Evolutionary conservation across 1,140 invertebrate species (phyloP), one percentile per base, ranked within the genome.

Genomic region (Ips nitidus): DNA sequence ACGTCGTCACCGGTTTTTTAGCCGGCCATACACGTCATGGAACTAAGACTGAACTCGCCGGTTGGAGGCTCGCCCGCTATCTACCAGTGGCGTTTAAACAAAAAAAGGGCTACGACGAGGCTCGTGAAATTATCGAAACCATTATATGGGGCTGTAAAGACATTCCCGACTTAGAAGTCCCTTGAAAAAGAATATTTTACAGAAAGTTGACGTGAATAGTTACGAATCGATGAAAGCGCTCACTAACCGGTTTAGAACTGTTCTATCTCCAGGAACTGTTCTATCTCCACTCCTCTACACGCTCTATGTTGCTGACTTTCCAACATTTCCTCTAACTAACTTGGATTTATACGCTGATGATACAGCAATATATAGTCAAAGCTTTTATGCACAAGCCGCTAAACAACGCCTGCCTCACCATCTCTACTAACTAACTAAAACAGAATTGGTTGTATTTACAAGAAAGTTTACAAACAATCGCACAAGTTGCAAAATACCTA

Each of bases 141-240:
- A 70, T 70, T 37, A 52, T 59, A 3, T 70, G 69, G 69, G 69
- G 69, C 40, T 70, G 69, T 47, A 58, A 61, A 47, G 69, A 70
- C 52, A 70, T 70, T 42, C 69, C 69, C 8, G 69, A 70, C 45
- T 52, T 70, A 6, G 59, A 55, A 8, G 63, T 70, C 5, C 69
- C 69, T 52, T 70, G 47, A 70, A 70, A 52, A 58, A 39, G 45
- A 70, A 70, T 45, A 70, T 70, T 47, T 36, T 70, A 36, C 45
- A 65, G 42, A 47, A 70, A 53, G 69, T 70, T 5, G 69, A 70
- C 39, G 53, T 65, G 4, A 65, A 38, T 38, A 41, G 45, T 52
- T 70, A 52, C 42, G 69, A 70, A 42, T 70, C 69, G 2, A 70
- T 70, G 69, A 64, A 65, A 39, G 69, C 69, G n/a, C 53, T 70